Evolutionary conservation across 2,888 invertebrate species (phyloP).

Genomic region (Eristalis pertinax): DNA sequence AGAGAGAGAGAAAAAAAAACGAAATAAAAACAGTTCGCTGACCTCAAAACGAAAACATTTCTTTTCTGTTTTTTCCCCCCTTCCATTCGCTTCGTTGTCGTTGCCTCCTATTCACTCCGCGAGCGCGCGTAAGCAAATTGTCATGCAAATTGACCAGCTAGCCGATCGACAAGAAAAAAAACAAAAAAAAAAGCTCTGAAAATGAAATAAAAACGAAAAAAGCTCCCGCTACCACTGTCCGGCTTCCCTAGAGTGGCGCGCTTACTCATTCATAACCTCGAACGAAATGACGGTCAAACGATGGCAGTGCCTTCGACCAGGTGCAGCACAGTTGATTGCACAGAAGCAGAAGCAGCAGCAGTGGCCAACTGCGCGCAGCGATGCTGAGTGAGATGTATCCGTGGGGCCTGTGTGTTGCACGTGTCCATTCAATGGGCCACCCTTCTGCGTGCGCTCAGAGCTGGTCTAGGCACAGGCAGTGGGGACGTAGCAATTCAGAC

Average conservation of each 20-base stretch:
- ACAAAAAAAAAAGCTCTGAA: neutral
- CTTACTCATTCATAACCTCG: conserved; percentile 67
- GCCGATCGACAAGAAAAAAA: neutral
- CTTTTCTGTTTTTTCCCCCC: conserved; percentile 30
- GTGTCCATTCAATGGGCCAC: conserved; percentile 39
- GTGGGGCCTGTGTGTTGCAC: conserved; percentile 31
- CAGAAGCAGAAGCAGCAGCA: neutral
- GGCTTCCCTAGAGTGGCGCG: neutral
- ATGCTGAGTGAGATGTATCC: neutral
- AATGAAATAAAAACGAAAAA: neutral
- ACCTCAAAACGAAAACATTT: conserved; percentile 46
- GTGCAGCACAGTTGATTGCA: conserved; percentile 42
- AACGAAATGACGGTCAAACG: conserved; percentile 64
- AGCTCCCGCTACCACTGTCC: neutral
- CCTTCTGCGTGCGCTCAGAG: conserved; percentile 43
- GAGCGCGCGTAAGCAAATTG: conserved; percentile 47
- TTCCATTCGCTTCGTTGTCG: conserved; percentile 15
- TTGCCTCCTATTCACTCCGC: no score
- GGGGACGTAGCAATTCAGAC: conserved; percentile 4
- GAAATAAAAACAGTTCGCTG: conserved; percentile 58
- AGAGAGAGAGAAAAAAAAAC: neutral
- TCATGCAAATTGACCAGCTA: conserved; percentile 65
- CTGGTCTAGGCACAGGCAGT: neutral
- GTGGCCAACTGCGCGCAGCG: neutral
- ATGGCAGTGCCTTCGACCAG: conserved; percentile 55